These are phyloP conservation scores for Cheracebus regulus DNA, from an alignment of 2,797 vertebrate species.

Conservation along the genomic window DNA sequence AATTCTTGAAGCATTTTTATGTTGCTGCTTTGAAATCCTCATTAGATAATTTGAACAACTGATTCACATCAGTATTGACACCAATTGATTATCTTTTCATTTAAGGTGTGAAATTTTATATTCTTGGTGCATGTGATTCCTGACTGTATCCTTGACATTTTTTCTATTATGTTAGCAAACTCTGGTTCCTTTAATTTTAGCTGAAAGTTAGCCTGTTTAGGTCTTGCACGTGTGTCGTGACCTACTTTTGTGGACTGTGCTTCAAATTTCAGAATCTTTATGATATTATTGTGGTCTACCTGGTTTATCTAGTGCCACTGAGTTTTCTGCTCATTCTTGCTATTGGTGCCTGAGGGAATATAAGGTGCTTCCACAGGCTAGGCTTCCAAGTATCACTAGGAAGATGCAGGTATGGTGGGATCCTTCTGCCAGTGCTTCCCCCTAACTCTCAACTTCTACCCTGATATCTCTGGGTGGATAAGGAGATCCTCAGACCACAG, in stretches of 20 bases:
- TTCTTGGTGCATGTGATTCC: background rate
- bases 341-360: background rate
- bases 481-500: background rate
- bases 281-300: background rate
- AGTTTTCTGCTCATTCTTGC: background rate
- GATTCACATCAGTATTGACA: background rate
- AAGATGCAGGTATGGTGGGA: fast-evolving
- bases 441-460: background rate
- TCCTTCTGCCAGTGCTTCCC: background rate
- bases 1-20: background rate
- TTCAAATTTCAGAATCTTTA: background rate
- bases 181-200: background rate
- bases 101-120: background rate
- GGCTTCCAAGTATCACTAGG: background rate
- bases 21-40: background rate
- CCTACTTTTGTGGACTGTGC: background rate
- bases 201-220: background rate
- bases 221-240: background rate
- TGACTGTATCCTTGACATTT: background rate
- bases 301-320: background rate
- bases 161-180: background rate
- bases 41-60: background rate
- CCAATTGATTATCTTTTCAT: background rate
- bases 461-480: background rate
- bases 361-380: background rate